Conservation (phyloP, 2,797 vertebrate species). For the Remorina albescens region DNA sequence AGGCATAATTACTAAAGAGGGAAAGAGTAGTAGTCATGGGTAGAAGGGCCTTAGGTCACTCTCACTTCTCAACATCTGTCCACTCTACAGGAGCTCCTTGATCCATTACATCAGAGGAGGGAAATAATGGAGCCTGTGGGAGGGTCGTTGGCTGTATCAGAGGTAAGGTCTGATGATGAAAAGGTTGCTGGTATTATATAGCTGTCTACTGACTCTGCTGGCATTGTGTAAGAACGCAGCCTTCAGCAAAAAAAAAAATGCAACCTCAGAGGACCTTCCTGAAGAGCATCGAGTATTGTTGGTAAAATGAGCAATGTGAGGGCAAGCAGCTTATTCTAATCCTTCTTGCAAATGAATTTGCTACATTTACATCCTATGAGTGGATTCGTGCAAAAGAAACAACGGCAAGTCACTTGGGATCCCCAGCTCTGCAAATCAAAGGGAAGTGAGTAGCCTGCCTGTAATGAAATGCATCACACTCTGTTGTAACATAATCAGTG, state of each 20-base stretch:
- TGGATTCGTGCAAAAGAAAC: background rate
- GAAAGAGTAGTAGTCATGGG: slow-evolving; percentile 44
- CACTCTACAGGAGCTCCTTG: slow-evolving; percentile 61
- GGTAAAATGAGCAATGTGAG: slow-evolving; percentile 13
- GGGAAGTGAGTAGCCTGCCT: no score
- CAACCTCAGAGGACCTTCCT: slow-evolving; percentile 31
- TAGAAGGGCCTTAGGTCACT: slow-evolving; percentile 54
- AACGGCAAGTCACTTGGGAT: no score
- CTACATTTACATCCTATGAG: background rate
- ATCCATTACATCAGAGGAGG: slow-evolving; percentile 65
- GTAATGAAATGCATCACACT: no score
- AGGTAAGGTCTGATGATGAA: slow-evolving; percentile 33
- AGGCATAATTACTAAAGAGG: slow-evolving; percentile 70
- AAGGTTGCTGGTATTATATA: slow-evolving; percentile 34
- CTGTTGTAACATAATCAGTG: no score
- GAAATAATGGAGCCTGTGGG: slow-evolving; percentile 69
- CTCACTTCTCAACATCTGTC: slow-evolving; percentile 66
- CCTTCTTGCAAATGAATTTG: background rate
- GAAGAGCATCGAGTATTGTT: background rate
- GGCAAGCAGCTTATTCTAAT: background rate
- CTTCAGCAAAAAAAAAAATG: slow-evolving; percentile 38
- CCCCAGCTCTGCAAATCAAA: no score
- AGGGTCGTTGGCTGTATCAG: slow-evolving; percentile 26
- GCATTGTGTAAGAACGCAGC: slow-evolving; percentile 32
- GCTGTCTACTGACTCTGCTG: slow-evolving; percentile 49